Evolutionary conservation across 2,888 invertebrate genomes (phyloP), one percentile per base, ranked within the genome.

Genomic region (Agrotis exclamationis): DNA sequence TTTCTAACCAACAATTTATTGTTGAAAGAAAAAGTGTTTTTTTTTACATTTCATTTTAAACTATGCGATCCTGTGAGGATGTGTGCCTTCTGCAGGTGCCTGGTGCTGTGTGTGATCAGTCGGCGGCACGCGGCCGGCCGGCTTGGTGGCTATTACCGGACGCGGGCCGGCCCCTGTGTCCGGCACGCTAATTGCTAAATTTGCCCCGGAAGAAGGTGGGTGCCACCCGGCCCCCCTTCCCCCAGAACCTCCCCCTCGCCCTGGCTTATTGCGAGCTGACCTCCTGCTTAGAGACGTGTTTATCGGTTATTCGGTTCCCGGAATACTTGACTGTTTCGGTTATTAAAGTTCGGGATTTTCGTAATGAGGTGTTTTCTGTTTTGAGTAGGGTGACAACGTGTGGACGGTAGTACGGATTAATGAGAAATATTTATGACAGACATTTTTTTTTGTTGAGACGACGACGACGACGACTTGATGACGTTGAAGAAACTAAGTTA

Each of bases 121-220:
- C 63, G 65, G 65, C 50, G 72, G 79, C 69, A 74, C 72, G 85
- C 68, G 80, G 75, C 83, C 76, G 78, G 80, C 80, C 79, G 85
- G 84, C 88, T 91, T 91, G 90, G 91, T 91, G 89, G 90, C 89
- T 89, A 89, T 91, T 90, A 89, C 81, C 79, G 82, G 80, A 80
- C 79, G 67, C 72, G 69, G 79, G 67, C 83, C 82, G 84, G 84
- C 67, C 79, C 63, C 85, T 76, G 80, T 80, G 76, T 75, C 84
- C 87, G 91, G 91, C 93, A 92, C 93, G 92, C 90, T 94, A 93
- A 94, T 94, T 93, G 93, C 92, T 91, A 93, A 93, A 93, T 93
- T 93, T 87, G 90, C 91, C 88, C 88, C 82, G 76, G 70, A 79
- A 62, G 69, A 59, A 62, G 76, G 67, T 9, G 67, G 63, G 54